phyloP scores from a whole-genome alignment of 2,113 vertebrate species.

The Elgaria multicarinata region DNA sequence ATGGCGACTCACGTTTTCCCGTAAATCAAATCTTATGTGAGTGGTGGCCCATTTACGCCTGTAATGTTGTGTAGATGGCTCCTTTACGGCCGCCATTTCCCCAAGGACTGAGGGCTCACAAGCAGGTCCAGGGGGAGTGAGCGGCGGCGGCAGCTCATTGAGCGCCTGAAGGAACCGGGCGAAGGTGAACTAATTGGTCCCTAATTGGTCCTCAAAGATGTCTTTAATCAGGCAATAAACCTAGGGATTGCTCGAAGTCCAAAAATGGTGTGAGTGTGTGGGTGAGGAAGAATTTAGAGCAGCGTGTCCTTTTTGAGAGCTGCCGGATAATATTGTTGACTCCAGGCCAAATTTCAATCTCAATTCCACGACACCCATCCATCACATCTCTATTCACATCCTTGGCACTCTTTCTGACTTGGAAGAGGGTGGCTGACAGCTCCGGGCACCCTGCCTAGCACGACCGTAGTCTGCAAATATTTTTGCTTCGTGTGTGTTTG shows the following conservation, averaged over 20 bases:
- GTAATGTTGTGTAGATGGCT: no score
- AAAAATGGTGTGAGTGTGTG: neutral
- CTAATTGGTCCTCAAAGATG: neutral
- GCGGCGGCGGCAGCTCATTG: no score
- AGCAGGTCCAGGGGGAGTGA: no score
- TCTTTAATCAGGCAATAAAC: neutral
- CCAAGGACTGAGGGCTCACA: no score
- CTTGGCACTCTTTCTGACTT: neutral
- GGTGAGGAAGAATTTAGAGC: neutral
- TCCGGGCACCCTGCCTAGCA: neutral
- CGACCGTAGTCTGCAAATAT: neutral
- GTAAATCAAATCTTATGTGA: no score
- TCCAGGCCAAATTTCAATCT: neutral
- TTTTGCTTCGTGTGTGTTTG: neutral
- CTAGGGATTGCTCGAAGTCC: neutral
- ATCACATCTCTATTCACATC: neutral
- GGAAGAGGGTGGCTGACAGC: neutral
- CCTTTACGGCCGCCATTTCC: no score
- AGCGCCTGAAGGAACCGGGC: no score
- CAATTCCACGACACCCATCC: neutral
- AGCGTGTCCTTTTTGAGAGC: neutral
- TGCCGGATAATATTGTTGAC: constrained; percentile 9
- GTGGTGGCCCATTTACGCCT: no score
- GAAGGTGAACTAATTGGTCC: no score
- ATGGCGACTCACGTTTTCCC: no score